These are phyloP conservation scores for Hystrix brachyura DNA, from an alignment of 2,113 vertebrate species.

Conservation along the genomic window DNA sequence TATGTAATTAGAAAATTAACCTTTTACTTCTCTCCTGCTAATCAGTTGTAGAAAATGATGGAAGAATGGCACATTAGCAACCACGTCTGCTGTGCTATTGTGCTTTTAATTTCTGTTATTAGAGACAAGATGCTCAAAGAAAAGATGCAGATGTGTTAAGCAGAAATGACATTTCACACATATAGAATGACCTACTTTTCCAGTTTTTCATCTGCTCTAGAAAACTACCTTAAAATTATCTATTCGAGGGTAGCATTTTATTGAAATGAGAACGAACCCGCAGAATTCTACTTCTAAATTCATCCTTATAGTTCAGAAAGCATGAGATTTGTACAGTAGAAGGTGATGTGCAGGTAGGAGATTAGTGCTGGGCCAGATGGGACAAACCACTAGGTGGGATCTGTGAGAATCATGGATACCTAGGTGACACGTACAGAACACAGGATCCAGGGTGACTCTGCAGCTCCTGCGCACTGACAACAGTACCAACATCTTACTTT, in stretches of 20 bases:
- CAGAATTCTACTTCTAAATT: not conserved
- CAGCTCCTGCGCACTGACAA: not conserved
- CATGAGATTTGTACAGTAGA: not conserved
- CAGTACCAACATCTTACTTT: not conserved
- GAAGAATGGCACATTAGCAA: constrained; percentile 81
- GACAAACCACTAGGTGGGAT: not conserved
- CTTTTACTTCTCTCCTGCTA: constrained; percentile 85
- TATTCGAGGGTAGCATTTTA: not conserved
- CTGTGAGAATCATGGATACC: not conserved
- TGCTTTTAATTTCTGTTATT: constrained; percentile 72
- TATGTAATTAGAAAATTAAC: constrained; percentile 89
- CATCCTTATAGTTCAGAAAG: not conserved
- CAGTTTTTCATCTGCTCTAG: not conserved
- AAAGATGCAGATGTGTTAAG: not conserved
- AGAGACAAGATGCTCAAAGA: constrained; percentile 27
- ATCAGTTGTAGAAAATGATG: constrained; percentile 84
- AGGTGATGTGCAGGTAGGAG: not conserved
- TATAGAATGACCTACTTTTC: not conserved
- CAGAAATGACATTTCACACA: not conserved
- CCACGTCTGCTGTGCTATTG: constrained; percentile 72
- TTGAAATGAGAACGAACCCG: not conserved
- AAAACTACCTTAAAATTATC: not conserved
- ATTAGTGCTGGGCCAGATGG: not conserved
- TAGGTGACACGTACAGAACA: not conserved
- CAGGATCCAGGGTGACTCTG: not conserved